Evolutionary conservation across 2,113 vertebrate species (phyloP), one percentile per base, ranked within the genome.

Genomic region (Athene noctua): DNA sequence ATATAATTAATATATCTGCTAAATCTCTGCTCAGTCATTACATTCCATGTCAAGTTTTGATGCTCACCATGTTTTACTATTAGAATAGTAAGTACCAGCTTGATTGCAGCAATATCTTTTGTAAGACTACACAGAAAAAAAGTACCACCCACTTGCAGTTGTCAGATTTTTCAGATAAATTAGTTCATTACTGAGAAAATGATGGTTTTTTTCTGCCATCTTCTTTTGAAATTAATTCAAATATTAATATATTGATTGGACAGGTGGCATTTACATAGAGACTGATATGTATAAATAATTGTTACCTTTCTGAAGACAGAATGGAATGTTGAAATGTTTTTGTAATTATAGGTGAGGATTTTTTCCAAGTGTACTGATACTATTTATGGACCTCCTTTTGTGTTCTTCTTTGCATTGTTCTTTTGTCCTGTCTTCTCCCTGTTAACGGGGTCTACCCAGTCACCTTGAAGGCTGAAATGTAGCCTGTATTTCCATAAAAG

Each of bases 161-260:
- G 94, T 96, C 95, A 96, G 66, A 96, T 92, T 96, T 96, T 92
- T 95, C 93, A 94, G 84, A 96, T 89, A 96, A 94, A 97, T 94
- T 95, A 95, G 89, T 96, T 95, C 80, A 93, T 96, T 97, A 94
- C 80, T 57, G 73, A 95, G 84, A 80, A 96, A 96, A 96, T 96
- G 14, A 92, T 36, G 84, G 38, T 15, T 57, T 67, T 96, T 78
- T 22, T 13, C 63, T 94, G 73, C 80, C 44, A 85, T 82, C 70
- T 72, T 89, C 89, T 91, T 92, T 92, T 94, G 89, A 96, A 90
- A 87, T 92, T 94, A 96, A 94, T 95, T 97, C 93, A 95, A 96
- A 94, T 96, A 96, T 97, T 96, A 96, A 95, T 95, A 90, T 96
- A 94, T 92, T 94, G 70, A 94, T 94, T 95, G 84, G 91, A 96